These are phyloP conservation scores for Balanococcus diminutus DNA, from an alignment of 2,888 invertebrate genomes.

Conservation along the genomic window DNA sequence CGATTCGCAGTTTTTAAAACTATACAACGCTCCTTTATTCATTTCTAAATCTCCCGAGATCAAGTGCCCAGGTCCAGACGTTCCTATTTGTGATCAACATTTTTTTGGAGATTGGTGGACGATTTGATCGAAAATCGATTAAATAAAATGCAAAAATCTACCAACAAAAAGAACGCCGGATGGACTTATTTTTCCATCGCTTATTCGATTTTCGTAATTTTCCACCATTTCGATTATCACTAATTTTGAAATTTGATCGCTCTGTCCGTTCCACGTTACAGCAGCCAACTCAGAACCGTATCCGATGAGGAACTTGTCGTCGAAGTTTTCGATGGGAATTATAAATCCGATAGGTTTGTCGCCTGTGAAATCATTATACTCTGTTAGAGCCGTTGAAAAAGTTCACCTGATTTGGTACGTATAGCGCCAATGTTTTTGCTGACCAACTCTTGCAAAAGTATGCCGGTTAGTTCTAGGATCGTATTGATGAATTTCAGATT, in stretches of 20 bases:
- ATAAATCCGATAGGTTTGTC: constrained; percentile 30
- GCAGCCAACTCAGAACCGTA: constrained; percentile 35
- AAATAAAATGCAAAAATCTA: neutral
- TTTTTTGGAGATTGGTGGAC: neutral
- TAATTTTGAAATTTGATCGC: constrained; percentile 3
- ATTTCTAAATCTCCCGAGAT: neutral
- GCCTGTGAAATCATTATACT: neutral
- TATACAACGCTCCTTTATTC: constrained; percentile 17
- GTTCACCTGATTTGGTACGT: neutral
- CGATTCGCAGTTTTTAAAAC: constrained; percentile 31
- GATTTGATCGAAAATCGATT: neutral
- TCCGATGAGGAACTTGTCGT: constrained; percentile 44
- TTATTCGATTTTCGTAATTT: neutral
- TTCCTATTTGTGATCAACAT: constrained; percentile 5
- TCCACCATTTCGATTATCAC: constrained; percentile 36
- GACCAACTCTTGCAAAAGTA: constrained; percentile 37
- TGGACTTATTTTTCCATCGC: constrained; percentile 46
- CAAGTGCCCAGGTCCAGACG: constrained; percentile 34
- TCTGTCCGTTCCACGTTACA: constrained; percentile 32
- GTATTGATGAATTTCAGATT: constrained; percentile 47
- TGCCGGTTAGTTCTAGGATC: constrained; percentile 5
- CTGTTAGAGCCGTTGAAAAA: neutral
- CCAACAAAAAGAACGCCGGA: constrained; percentile 43
- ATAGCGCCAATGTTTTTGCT: neutral
- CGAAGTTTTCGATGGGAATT: constrained; percentile 41